Evolutionary conservation across 2,888 invertebrate species (phyloP), one percentile per base, ranked within the genome.

Genomic region (Orthonevra nobilis): DNA sequence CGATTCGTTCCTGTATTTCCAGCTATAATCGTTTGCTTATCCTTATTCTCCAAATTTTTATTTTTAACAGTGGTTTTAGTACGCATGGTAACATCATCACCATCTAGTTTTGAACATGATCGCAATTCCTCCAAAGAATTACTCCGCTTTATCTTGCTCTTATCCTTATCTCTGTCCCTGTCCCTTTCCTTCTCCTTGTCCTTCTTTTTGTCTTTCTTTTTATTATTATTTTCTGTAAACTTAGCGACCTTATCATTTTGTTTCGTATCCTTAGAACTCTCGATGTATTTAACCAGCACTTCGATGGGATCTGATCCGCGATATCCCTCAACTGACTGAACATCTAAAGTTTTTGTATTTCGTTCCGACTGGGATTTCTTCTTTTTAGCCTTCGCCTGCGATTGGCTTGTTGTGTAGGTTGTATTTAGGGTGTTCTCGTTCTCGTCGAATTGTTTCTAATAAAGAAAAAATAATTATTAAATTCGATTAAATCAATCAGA

Each of bases 121-220:
- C 89, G 85, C 82, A 95, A 91, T 89, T 96, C 96, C 87, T 95
- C 95, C 83, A 96, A 89, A 23, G 95, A 95, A 85, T 94, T 93
- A 81, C 94, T 93, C 82, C 95, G 94, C 86, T 94, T 92, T 26
- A 88, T 85, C 56, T 90, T 88, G 28, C 89, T 87, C 6, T 87
- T 84, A 38, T 86, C 84, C 34, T 84, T 86, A 32, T 84, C 82
- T 64, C 88, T 84, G 19, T 85, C 86, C 54, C 88, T 84, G 26
- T 85, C 86, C 54, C 89, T 88, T 83, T 87, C 89, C 68, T 90
- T 90, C 83, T 84, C 83, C 64, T 85, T 87, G 61, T 86, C 88
- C 75, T 90, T 88, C 81, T 90, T 90, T 48, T 91, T 90, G 81
- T 91, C 91, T 86, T 90, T 90, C n/a, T n/a, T n/a, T n/a, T n/a